These are phyloP conservation scores for Dendrocopos noguchii DNA, from an alignment of 2,113 vertebrate species.

Conservation along the genomic window DNA sequence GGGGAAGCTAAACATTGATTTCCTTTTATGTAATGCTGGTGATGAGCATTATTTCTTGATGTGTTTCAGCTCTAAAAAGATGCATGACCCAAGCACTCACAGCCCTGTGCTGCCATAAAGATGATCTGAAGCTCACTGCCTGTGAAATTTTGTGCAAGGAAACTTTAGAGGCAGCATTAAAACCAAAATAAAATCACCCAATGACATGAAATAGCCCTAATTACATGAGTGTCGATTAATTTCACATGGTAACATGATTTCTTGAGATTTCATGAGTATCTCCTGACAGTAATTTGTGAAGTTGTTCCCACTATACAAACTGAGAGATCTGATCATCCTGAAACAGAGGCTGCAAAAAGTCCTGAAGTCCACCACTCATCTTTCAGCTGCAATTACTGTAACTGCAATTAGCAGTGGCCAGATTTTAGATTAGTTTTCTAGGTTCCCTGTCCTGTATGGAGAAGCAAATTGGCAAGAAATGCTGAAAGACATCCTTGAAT, in stretches of 20 bases:
- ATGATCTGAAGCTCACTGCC: background rate
- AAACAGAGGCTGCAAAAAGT: background rate
- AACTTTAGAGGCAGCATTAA: background rate
- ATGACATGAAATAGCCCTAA: background rate
- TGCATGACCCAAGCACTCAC: background rate
- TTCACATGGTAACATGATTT: background rate
- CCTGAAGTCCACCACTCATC: background rate
- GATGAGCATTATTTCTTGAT: background rate
- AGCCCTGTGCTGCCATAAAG: background rate
- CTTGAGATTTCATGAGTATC: background rate
- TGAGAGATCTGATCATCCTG: background rate
- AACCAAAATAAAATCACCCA: background rate
- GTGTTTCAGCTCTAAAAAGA: background rate
- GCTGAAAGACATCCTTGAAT: background rate
- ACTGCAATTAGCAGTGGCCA: background rate
- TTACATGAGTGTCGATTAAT: background rate
- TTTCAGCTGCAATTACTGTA: background rate
- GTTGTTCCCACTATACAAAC: background rate
- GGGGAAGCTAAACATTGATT: background rate
- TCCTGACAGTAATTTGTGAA: background rate
- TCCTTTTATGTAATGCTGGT: conserved; percentile 1
- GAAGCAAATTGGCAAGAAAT: background rate
- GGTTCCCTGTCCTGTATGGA: background rate
- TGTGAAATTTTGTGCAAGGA: background rate
- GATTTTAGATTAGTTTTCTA: background rate